Conservation (phyloP, 2,797 vertebrate species). For the Lerista edwardsae region DNA sequence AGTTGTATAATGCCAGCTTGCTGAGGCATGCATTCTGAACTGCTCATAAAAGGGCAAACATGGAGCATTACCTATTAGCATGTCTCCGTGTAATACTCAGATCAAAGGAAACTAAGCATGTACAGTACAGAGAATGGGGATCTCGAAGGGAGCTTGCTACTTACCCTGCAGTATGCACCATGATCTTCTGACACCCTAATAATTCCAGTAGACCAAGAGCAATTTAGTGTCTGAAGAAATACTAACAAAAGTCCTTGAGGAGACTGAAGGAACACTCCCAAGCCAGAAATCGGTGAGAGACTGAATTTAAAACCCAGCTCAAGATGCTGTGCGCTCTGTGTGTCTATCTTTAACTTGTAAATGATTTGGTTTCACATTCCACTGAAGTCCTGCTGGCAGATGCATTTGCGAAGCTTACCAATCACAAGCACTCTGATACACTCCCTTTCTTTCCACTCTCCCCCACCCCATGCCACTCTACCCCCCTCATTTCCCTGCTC, state of each 20-base stretch:
- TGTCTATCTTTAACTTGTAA: slow-evolving; percentile 98
- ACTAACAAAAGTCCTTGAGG: slow-evolving; percentile 37
- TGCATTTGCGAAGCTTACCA: slow-evolving; percentile 81
- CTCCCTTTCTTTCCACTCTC: slow-evolving; percentile 56
- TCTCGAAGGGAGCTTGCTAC: slow-evolving; percentile 65
- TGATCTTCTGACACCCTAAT: slow-evolving; percentile 64
- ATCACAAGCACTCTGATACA: slow-evolving; percentile 77
- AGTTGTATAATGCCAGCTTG: slow-evolving; percentile 31
- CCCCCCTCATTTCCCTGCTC: slow-evolving; percentile 59
- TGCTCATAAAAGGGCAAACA: slow-evolving; percentile 18
- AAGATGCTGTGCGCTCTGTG: slow-evolving; percentile 80
- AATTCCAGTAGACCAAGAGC: slow-evolving; percentile 67
- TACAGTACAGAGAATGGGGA: slow-evolving; percentile 41
- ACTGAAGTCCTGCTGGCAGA: slow-evolving; percentile 86
- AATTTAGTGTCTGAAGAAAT: slow-evolving; percentile 48
- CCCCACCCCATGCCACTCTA: not conserved
- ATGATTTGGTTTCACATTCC: slow-evolving; percentile 95
- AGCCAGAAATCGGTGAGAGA: slow-evolving; percentile 62
- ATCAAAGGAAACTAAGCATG: slow-evolving; percentile 42
- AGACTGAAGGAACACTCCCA: slow-evolving; percentile 52
- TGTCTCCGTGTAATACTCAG: slow-evolving; percentile 26
- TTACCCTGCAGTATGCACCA: slow-evolving; percentile 88
- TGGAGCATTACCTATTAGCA: not conserved
- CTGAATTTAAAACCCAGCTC: slow-evolving; percentile 85
- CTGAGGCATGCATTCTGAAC: slow-evolving; percentile 31